Percentiles rank a stretch among this genome's conserved stretches.
phyloP scores from a whole-genome alignment of 2,797 vertebrate genomes.

The Amphiprion clarkii region DNA sequence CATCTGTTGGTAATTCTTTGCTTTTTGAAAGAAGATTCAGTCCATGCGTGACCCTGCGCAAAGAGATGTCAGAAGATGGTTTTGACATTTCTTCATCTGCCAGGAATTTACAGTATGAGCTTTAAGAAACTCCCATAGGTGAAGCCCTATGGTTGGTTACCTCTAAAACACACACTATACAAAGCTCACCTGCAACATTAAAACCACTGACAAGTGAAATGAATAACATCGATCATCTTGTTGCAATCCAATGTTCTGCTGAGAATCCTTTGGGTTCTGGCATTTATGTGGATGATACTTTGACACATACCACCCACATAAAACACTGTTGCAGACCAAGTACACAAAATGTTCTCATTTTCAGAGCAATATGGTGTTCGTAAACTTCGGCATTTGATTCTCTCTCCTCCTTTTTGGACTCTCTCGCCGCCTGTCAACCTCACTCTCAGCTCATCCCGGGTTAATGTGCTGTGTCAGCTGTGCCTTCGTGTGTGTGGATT shows the following conservation, averaged over 20 bases:
- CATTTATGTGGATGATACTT: too few relatives aligned
- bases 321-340: too few relatives aligned
- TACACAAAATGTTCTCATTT: too few relatives aligned
- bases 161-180: too few relatives aligned
- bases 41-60: background rate
- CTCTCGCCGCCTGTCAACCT: background rate
- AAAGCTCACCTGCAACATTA: too few relatives aligned
- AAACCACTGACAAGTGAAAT: too few relatives aligned
- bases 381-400: constrained; percentile 11
- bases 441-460: constrained; percentile 20
- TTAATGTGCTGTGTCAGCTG: constrained; percentile 41
- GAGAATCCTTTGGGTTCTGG: too few relatives aligned
- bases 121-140: background rate
- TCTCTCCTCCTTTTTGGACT: constrained; percentile 14
- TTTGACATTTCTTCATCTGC: background rate
- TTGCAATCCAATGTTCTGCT: too few relatives aligned
- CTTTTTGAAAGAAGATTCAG: background rate
- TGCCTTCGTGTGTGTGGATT: constrained; percentile 15
- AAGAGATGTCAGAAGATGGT: background rate
- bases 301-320: too few relatives aligned
- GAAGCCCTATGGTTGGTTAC: background rate
- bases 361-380: too few relatives aligned
- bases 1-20: background rate
- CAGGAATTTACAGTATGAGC: background rate
- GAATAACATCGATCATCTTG: too few relatives aligned